A percentile compares a stretch with the other conserved stretches of the same genome.
Conservation (phyloP, 2,888 invertebrate species). For the Drosophila prostipennis region DNA sequence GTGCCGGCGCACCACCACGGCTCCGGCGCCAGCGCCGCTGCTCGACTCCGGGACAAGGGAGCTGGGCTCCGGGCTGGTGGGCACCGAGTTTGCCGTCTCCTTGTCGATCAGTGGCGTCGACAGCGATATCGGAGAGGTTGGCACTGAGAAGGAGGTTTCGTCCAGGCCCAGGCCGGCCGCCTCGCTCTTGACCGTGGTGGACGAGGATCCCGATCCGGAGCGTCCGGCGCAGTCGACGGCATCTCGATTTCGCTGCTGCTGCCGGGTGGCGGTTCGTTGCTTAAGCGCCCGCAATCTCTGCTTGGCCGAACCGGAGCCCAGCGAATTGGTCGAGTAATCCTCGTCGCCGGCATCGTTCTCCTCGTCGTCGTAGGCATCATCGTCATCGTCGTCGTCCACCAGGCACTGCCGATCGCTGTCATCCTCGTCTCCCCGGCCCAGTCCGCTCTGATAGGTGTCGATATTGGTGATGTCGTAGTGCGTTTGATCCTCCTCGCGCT, state of each 20-base stretch:
- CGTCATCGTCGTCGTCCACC: conserved; percentile 72
- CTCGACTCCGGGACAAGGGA: conserved; percentile 64
- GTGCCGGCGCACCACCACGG: conserved; percentile 84
- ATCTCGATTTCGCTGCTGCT: conserved; percentile 70
- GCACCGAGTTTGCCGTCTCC: conserved; percentile 87
- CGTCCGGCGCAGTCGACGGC: conserved; percentile 71
- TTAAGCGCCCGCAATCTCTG: conserved; percentile 79
- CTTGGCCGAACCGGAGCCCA: conserved; percentile 77
- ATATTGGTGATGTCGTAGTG: conserved; percentile 82
- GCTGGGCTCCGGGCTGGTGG: conserved; percentile 88
- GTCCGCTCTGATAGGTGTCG: conserved; percentile 80
- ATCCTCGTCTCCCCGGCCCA: conserved; percentile 69
- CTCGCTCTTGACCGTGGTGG: conserved; percentile 84
- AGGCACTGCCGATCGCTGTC: conserved; percentile 80
- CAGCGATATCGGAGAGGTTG: conserved; percentile 85
- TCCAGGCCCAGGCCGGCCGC: conserved; percentile 67
- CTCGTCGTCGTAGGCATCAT: conserved; percentile 68
- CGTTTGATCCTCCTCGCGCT: conserved; percentile 82
- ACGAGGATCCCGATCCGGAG: conserved; percentile 77
- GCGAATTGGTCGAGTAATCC: conserved; percentile 78
- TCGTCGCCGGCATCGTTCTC: conserved; percentile 78
- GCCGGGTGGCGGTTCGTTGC: conserved; percentile 69
- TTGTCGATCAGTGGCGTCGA: conserved; percentile 84
- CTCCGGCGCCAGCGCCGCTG: conserved; percentile 84
- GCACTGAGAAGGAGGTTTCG: conserved; percentile 84